Conservation (phyloP, 1,140 invertebrate species). For the Caerostris extrusa region DNA sequence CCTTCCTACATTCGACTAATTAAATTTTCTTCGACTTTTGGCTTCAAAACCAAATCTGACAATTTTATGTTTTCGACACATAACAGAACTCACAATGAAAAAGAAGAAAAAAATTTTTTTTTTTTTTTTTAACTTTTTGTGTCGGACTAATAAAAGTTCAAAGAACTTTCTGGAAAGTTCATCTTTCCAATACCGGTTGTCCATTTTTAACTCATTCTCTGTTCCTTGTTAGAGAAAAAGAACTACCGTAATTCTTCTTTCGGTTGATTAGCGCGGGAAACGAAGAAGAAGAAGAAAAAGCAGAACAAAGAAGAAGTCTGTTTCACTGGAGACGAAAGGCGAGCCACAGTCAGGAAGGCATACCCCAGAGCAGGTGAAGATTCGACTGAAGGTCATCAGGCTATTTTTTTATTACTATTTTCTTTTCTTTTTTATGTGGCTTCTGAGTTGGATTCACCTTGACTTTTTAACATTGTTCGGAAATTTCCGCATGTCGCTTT, state of each 20-base stretch:
- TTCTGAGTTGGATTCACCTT: not conserved
- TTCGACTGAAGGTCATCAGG: not conserved
- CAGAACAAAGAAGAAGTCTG: not conserved
- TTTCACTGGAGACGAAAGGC: not conserved
- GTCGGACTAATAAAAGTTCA: not conserved
- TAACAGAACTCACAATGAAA: not conserved
- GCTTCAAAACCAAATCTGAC: not conserved
- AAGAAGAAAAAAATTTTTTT: not conserved
- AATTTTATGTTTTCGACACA: not conserved
- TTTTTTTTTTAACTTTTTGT: not conserved
- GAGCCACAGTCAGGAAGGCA: not conserved
- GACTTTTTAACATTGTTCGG: not conserved
- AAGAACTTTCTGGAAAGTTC: not conserved
- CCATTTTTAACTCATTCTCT: not conserved
- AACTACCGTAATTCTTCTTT: not conserved
- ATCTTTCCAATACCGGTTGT: not conserved
- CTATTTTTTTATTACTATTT: not conserved
- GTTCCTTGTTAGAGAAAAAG: not conserved
- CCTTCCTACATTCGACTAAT: too few relatives aligned
- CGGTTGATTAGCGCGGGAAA: not conserved
- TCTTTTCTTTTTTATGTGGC: not conserved
- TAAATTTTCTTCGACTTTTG: not conserved
- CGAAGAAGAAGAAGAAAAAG: not conserved
- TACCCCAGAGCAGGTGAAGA: conserved; percentile 7
- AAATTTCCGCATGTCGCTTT: conserved; percentile 39